phyloP scores from a whole-genome alignment of 2,888 invertebrate species.

The Drosophila fulvimacula region DNA sequence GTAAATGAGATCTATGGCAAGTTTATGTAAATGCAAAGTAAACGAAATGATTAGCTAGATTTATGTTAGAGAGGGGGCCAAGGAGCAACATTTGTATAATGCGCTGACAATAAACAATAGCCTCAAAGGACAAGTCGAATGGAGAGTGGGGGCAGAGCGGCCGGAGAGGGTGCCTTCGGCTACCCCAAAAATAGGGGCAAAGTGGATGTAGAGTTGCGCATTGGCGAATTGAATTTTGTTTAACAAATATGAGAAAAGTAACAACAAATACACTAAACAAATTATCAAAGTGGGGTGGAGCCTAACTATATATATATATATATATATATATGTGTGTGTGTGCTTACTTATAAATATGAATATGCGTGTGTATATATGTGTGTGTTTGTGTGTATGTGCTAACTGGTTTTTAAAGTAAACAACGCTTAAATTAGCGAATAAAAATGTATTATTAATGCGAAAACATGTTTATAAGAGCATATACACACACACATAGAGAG shows the following conservation, averaged over 20 bases:
- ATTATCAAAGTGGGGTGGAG: slow-evolving; percentile 62
- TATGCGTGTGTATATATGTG: slow-evolving; percentile 8
- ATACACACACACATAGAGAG: slow-evolving; percentile 16
- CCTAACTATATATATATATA: slow-evolving; percentile 30
- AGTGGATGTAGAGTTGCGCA: slow-evolving; percentile 18
- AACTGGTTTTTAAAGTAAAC: slow-evolving; percentile 78
- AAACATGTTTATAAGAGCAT: slow-evolving; percentile 75
- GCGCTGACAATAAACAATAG: slow-evolving; percentile 54
- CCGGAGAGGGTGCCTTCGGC: background rate
- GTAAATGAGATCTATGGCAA: slow-evolving; percentile 27
- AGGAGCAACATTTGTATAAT: slow-evolving; percentile 35
- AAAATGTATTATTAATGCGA: slow-evolving; percentile 81
- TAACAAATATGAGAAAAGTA: slow-evolving; percentile 37
- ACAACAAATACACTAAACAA: slow-evolving; percentile 49
- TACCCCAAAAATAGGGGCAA: slow-evolving; percentile 5
- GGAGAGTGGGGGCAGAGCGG: slow-evolving; percentile 6
- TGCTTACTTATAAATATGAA: slow-evolving; percentile 9
- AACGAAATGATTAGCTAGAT: slow-evolving; percentile 51
- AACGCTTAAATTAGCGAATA: slow-evolving; percentile 81
- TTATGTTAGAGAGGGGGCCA: slow-evolving; percentile 1
- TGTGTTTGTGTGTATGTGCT: slow-evolving; percentile 48
- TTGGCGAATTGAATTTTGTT: slow-evolving; percentile 35
- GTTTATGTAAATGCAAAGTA: slow-evolving; percentile 47
- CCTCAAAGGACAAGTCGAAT: slow-evolving; percentile 26
- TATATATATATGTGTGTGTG: slow-evolving; percentile 12